Evolutionary conservation across 2,888 invertebrate species (phyloP), one percentile per base, ranked within the genome.

Genomic region (Rhamnusium bicolor): DNA sequence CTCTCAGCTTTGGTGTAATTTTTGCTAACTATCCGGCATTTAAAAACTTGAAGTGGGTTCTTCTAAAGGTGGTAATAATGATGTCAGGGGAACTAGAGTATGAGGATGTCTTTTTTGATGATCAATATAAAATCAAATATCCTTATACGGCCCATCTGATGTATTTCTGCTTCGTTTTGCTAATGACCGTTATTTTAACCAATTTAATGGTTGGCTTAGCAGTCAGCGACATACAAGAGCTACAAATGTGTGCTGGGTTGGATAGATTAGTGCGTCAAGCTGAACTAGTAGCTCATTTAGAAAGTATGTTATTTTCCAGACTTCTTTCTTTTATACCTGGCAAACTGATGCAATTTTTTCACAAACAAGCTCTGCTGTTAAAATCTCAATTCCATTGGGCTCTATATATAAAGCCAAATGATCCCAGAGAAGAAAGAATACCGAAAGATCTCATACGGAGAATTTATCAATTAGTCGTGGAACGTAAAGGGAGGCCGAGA

Each of bases 11-110:
- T 80, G 93, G 93, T n/a, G 94, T 96, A 1, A 88, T 96, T 4
- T 95, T 96, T 84, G 92, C 93, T 58, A 93, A 94, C 82, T 94
- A 94, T 84, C 91, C 92, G 27, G 91, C 95, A 0, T 95, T 95
- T 84, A 84, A 88, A 72, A 91, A 92, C 78, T 90, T 94, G 1
- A 89, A 91, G 0, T 90, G 91, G 66, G 91, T 92, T 0, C 84
- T 95, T 0, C 88, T 96, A 0, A 95, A 96, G 88, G 94, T 95
- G 0, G 91, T 96, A 12, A 94, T 95, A 81, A 96, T 96, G 96
- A 95, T 96, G 95, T 94, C 95, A 0, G 96, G 96, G 0, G 96
- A 96, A 86, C 85, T 96, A 61, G 95, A 95, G 85, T 95, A 94
- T 79, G 95, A 96, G 85, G 95, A 95, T 81, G 93, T 95, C 76